Evolutionary conservation across 2,797 vertebrate species (phyloP).

Genomic region (Bothrops alternatus): DNA sequence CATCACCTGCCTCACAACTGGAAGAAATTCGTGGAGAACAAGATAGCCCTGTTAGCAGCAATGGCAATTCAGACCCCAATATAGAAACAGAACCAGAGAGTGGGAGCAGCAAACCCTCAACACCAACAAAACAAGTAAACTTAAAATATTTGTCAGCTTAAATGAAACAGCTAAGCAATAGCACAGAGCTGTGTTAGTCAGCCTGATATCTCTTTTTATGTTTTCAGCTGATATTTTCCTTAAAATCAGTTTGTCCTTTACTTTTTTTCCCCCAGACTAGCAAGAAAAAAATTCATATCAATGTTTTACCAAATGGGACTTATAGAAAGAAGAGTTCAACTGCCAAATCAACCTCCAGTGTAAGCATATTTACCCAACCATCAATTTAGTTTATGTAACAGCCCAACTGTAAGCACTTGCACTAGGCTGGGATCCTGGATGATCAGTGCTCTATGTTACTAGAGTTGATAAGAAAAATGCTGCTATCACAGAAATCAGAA

Average conservation of each 20-base stretch:
- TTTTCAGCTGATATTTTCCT: not conserved
- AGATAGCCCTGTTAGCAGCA: conserved; percentile 42
- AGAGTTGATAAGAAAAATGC: not conserved
- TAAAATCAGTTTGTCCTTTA: conserved; percentile 1
- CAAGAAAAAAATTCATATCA: conserved; percentile 47
- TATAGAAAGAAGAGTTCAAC: conserved; percentile 56
- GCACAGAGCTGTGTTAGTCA: not conserved
- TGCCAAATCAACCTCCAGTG: conserved; percentile 33
- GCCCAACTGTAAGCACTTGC: not conserved
- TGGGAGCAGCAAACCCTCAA: conserved; percentile 52
- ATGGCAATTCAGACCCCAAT: conserved; percentile 25
- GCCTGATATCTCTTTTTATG: not conserved
- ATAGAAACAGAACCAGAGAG: conserved; percentile 47
- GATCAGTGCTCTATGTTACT: not conserved
- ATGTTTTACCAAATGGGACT: conserved; percentile 48
- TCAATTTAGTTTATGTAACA: not conserved
- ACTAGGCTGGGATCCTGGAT: not conserved
- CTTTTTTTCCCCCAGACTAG: conserved; percentile 1
- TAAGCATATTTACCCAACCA: conserved; percentile 29
- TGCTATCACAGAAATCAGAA: not conserved
- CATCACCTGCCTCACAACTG: not conserved
- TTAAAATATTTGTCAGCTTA: not conserved
- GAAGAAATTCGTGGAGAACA: conserved; percentile 3
- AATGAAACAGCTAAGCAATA: not conserved
- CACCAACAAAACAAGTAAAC: conserved; percentile 57